Base-by-base conservation (phyloP, 2,888 invertebrate genomes). In the Epistrophe grossulariae region DNA sequence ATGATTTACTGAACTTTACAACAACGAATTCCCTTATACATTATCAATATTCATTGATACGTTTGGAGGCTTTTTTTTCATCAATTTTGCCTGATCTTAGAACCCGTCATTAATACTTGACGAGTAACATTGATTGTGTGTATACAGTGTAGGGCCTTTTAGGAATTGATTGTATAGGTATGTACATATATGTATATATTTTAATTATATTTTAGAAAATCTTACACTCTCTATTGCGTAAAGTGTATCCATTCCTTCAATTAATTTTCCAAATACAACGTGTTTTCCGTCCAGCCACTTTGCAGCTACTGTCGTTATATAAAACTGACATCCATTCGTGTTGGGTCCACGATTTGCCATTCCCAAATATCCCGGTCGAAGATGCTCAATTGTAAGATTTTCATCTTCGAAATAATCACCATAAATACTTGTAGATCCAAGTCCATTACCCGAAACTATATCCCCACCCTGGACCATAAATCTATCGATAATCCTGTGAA, bases 381-480 rank as follows among this genome's bases (percentile, higher is more conserved):
- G 95, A 91, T 98, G 98, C 90, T 96, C 95, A 6, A 98, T 94
- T 38, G 94, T 94, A 89, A 98, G 95, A 90, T 96, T 97, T 92
- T 99, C 99, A 92, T 99, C 98, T 19, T 96, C 95, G 91, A 98
- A 98, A 89, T 95, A 95, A 88, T 95, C 95, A 0, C 98, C 98
- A 91, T 97, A 98, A 89, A 98, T 97, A 91, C 97, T 98, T 43
- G 96, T 95, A 0, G 97, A 95, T 1, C 98, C 98, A 4, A 95
- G 94, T 0, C 98, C 98, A 93, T 98, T 96, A 7, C 91, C 88
- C 71, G 95, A 95, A 2, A 96, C 94, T 72, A 98, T 95, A 93
- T 98, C 98, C 45, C 98, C 98, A 84, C 97, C 98, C 95, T 98
- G 98, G 90, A 99, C 95, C 95, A 98, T 97, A 92, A 98, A 98